Evolutionary conservation across 2,113 vertebrate genomes (phyloP).

Genomic region (Henicopernis longicauda): DNA sequence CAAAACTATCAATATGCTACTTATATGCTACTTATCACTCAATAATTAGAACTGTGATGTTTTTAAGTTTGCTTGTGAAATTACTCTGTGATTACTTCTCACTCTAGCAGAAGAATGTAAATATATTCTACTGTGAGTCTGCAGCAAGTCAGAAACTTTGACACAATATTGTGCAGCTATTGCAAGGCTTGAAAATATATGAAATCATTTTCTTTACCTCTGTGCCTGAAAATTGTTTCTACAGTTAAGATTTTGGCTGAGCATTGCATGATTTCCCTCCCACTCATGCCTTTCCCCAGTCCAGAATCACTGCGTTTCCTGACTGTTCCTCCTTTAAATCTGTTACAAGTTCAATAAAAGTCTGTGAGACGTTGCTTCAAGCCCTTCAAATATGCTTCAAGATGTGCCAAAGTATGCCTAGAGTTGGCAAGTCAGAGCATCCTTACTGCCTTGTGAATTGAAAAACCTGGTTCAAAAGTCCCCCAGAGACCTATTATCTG

Average conservation of each 20-base stretch:
- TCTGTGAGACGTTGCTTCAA: constrained; percentile 7
- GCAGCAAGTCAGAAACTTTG: not conserved
- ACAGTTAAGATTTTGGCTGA: not conserved
- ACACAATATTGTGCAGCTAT: not conserved
- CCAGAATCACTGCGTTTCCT: not conserved
- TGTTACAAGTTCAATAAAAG: constrained; percentile 13
- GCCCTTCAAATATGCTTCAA: not conserved
- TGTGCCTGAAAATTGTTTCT: not conserved
- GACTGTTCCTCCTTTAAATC: constrained; percentile 25
- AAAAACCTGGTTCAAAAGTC: constrained; percentile 23
- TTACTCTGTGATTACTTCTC: constrained; percentile 7
- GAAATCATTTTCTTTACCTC: not conserved
- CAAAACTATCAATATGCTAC: not conserved
- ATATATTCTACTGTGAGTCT: not conserved
- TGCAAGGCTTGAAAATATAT: not conserved
- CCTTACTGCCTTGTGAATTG: not conserved
- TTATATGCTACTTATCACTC: not conserved
- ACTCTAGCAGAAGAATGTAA: not conserved
- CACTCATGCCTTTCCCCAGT: not conserved
- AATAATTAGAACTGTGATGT: not conserved
- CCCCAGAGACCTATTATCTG: constrained; percentile 5
- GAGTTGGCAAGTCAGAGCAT: constrained; percentile 11
- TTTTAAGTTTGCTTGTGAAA: constrained; percentile 19
- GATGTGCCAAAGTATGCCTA: constrained; percentile 2
- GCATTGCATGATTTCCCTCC: not conserved